Percentiles rank a stretch among this genome's conserved stretches.
phyloP scores from a whole-genome alignment of 2,113 vertebrate genomes.

The Onychostruthus taczanowskii region DNA sequence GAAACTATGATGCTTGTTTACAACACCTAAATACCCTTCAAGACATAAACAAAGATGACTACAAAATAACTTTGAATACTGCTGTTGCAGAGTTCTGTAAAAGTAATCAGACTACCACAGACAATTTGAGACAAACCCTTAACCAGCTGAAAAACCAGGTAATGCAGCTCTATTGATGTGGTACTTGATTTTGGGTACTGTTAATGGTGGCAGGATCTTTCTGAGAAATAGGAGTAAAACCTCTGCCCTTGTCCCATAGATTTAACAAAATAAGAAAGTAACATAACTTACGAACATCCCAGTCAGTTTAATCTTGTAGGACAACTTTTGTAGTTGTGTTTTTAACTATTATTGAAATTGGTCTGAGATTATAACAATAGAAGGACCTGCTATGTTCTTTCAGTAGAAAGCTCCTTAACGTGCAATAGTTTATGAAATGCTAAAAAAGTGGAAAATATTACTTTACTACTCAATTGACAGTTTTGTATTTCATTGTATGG shows the following conservation, averaged over 20 bases:
- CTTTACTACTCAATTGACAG: not conserved
- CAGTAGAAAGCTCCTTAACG: not conserved
- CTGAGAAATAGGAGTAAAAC: not conserved
- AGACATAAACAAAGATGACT: conserved; percentile 95
- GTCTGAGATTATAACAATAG: not conserved
- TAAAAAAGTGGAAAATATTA: not conserved
- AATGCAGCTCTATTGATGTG: not conserved
- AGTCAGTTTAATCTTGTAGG: not conserved
- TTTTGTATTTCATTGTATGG: not conserved
- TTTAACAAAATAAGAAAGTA: not conserved
- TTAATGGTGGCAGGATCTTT: not conserved
- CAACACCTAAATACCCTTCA: conserved; percentile 87
- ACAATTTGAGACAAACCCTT: conserved; percentile 88
- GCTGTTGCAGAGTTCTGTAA: conserved; percentile 94
- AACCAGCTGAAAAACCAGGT: conserved; percentile 94
- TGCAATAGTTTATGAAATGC: not conserved
- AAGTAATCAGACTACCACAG: conserved; percentile 90
- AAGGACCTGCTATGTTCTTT: not conserved
- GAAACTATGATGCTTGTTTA: conserved; percentile 88
- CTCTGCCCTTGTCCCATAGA: not conserved
- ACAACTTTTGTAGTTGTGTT: not conserved
- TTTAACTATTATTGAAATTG: not conserved
- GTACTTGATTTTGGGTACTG: not conserved
- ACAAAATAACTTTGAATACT: conserved; percentile 94
- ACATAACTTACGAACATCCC: not conserved